Percentiles rank a stretch among this genome's conserved stretches.
These are phyloP conservation scores for Bufotes viridis DNA, from an alignment of 2,797 vertebrate genomes.

Conservation along the genomic window DNA sequence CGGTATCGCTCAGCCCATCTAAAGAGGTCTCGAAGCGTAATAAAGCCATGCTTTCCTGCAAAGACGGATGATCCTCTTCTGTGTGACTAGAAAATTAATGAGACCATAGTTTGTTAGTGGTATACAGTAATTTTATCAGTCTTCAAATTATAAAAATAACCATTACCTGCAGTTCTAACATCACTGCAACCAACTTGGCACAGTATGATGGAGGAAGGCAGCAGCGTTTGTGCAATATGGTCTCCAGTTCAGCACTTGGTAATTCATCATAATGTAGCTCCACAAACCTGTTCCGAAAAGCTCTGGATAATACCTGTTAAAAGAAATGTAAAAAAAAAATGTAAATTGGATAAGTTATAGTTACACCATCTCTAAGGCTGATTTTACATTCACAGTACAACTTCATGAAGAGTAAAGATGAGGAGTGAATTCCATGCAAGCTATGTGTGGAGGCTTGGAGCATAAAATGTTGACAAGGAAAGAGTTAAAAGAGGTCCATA, in stretches of 20 bases:
- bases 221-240: constrained; percentile 91
- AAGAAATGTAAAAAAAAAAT: neutral
- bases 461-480: too few relatives aligned
- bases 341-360: neutral
- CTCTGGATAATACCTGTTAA: constrained; percentile 89
- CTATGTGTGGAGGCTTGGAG: too few relatives aligned
- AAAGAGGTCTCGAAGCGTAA: constrained; percentile 94
- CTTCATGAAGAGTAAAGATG: too few relatives aligned
- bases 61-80: constrained; percentile 94
- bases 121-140: neutral
- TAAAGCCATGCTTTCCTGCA: constrained; percentile 96
- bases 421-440: too few relatives aligned
- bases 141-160: neutral
- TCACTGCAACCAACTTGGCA: constrained; percentile 90
- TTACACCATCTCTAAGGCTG: neutral
- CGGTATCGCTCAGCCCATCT: constrained; percentile 96
- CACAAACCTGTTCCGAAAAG: constrained; percentile 97
- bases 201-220: constrained; percentile 93
- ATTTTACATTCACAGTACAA: neutral
- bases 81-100: constrained; percentile 77
- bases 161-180: constrained; percentile 93
- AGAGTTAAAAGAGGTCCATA: too few relatives aligned
- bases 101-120: neutral
- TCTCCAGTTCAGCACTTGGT: constrained; percentile 90
- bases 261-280: constrained; percentile 96